Percentiles rank a stretch among this genome's conserved stretches.
Conservation (phyloP, 2,888 invertebrate species). For the Epistrophe eligans region DNA sequence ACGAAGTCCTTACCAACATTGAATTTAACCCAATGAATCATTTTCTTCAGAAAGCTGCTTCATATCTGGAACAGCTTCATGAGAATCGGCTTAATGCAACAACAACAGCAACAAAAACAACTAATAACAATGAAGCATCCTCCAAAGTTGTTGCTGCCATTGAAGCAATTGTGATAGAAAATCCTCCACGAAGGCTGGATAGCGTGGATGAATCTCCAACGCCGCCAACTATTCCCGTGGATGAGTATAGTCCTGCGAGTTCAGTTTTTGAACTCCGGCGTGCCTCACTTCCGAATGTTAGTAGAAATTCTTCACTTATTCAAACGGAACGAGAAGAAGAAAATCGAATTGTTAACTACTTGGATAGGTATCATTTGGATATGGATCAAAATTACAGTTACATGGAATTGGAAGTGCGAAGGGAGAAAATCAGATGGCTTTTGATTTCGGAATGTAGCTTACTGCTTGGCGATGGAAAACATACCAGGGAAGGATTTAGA, state of each 20-base stretch:
- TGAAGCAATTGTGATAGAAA: conserved; percentile 65
- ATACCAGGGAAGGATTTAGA: conserved; percentile 83
- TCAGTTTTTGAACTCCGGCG: conserved; percentile 43
- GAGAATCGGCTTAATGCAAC: conserved; percentile 69
- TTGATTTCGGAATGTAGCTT: conserved; percentile 84
- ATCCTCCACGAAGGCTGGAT: conserved; percentile 6
- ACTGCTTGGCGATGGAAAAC: conserved; percentile 83
- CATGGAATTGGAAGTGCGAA: conserved; percentile 84
- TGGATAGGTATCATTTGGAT: conserved; percentile 82
- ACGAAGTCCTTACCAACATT: neutral
- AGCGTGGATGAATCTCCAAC: conserved; percentile 23
- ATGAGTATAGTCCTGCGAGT: conserved; percentile 33
- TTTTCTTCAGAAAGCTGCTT: conserved; percentile 80
- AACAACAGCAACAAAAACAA: no score
- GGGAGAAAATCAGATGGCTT: conserved; percentile 84
- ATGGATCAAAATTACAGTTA: conserved; percentile 83
- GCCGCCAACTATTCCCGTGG: conserved; percentile 37
- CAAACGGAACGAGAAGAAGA: conserved; percentile 79
- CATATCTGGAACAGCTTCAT: conserved; percentile 82
- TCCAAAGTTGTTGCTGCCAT: conserved; percentile 3
- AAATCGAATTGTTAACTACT: conserved; percentile 79
- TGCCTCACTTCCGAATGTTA: conserved; percentile 18
- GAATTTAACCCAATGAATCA: conserved; percentile 78
- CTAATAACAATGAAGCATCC: neutral
- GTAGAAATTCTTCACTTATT: conserved; percentile 58